Evolutionary conservation across 23 tunicate genomes (phyloP), one percentile per base, ranked within the genome.

Genomic region (Corella eumyota): DNA sequence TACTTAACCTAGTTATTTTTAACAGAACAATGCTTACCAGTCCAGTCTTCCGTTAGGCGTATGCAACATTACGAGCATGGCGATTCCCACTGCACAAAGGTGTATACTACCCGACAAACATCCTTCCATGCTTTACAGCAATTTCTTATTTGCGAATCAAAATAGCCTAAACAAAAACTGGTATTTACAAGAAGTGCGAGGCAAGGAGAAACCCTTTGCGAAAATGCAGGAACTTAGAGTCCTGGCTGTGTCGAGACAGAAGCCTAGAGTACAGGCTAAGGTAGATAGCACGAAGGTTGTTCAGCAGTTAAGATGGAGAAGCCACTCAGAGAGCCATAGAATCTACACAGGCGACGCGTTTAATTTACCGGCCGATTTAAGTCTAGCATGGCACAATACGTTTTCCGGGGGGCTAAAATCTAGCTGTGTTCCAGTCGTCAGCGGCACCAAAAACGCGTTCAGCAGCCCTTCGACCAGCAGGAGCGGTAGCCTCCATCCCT

Each of bases 131-230:
- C 24, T 62, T 29, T 38, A 49, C 30, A 29, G 71, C 50, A 25
- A 32, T 27, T 22, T 34, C n/a, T 26, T 66, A n/a, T 22, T 60
- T 44, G 23, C 44, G 21, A 28, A 33, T 45, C 25, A 25, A 2
- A 13, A n/a, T 27, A 45, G 52, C 52, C 58, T 49, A n/a, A 47
- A 44, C 52, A 66, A 66, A 45, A 47, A 58, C 3, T 66, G 71
- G 71, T 66, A 49, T 49, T 25, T 66, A 4, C 49, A 66, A 50
- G 71, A 45, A 21, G 25, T 32, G 19, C 26, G 52, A 27, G 30
- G 24, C 38, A 63, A 36, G 54, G 71, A 66, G 4, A 47, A 47
- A 3, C 6, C 44, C 36, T n/a, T n/a, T n/a, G 36, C 36, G n/a
- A 24, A 58, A 31, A 22, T n/a, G 4, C 36, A 29, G 36, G 25